Conservation (phyloP, 2,797 vertebrate genomes). For the Cetoscarus ocellatus region DNA sequence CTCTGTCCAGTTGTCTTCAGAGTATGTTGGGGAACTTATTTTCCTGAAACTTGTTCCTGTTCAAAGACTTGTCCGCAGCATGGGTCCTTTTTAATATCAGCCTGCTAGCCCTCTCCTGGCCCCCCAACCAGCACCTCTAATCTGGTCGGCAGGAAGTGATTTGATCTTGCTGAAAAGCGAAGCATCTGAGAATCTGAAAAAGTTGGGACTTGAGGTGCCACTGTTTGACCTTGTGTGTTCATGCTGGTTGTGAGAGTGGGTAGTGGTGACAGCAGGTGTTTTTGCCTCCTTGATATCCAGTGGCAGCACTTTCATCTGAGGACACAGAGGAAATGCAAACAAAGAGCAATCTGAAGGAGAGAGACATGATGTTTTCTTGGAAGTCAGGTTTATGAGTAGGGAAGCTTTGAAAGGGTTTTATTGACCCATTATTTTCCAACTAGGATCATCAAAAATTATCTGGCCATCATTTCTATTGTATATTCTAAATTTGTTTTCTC, state of each 20-base stretch:
- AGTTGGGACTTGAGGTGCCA: conserved; percentile 51
- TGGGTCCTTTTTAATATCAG: conserved; percentile 70
- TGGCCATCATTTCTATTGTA: neutral
- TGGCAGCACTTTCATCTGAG: conserved; percentile 56
- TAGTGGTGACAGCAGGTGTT: conserved; percentile 56
- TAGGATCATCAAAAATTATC: neutral
- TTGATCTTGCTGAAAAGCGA: conserved; percentile 71
- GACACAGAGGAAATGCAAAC: conserved; percentile 27
- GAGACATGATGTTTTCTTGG: neutral
- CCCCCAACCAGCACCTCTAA: conserved; percentile 60
- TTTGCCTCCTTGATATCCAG: conserved; percentile 52
- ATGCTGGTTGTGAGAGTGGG: conserved; percentile 55
- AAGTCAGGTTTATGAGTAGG: conserved; percentile 4
- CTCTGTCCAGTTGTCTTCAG: conserved; percentile 43
- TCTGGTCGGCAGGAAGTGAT: conserved; percentile 69
- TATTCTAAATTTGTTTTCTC: neutral
- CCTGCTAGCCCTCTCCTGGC: conserved; percentile 28
- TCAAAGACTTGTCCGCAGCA: conserved; percentile 67
- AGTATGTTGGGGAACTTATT: conserved; percentile 25
- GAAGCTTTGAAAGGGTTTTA: neutral
- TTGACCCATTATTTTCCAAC: neutral
- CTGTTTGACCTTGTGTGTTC: conserved; percentile 67
- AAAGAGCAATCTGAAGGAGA: conserved; percentile 11
- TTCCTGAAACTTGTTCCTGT: conserved; percentile 32
- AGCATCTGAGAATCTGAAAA: conserved; percentile 67